Percentiles rank a stretch among this genome's conserved stretches.
phyloP scores from a whole-genome alignment of 2,888 invertebrate genomes.

The Dryocosmus kuriphilus region DNA sequence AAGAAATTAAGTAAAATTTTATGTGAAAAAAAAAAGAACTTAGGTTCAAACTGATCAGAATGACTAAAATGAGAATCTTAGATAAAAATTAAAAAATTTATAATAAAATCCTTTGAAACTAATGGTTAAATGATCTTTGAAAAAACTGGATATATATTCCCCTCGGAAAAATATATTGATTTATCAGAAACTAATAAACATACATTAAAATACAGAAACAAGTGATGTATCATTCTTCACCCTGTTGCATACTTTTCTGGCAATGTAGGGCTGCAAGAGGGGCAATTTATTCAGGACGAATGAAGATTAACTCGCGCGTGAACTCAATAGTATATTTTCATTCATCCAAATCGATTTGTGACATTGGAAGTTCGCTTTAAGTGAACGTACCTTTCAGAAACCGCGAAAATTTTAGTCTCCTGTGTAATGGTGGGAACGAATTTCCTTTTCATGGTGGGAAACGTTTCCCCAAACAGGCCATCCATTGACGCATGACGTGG shows the following conservation, averaged over 20 bases:
- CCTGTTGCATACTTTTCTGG: constrained; percentile 3
- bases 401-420: background rate
- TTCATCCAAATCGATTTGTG: background rate
- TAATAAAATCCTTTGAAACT: background rate
- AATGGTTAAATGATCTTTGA: background rate
- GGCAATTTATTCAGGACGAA: background rate
- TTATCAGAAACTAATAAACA: background rate
- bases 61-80: too few relatives aligned
- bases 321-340: constrained; percentile 6
- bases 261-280: background rate
- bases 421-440: constrained; percentile 2
- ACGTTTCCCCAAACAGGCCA: background rate
- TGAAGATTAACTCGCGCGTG: constrained; percentile 7
- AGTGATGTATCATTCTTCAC: background rate
- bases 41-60: too few relatives aligned
- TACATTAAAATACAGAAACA: background rate
- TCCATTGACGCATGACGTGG: background rate
- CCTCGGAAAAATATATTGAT: background rate
- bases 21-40: too few relatives aligned
- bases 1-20: too few relatives aligned
- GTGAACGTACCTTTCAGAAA: background rate
- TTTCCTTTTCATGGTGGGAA: background rate
- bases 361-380: background rate
- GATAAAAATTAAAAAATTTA: too few relatives aligned
- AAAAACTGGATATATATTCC: too few relatives aligned